Base-by-base conservation (phyloP, 2,888 invertebrate genomes). In the Ectropis crepuscularia region DNA sequence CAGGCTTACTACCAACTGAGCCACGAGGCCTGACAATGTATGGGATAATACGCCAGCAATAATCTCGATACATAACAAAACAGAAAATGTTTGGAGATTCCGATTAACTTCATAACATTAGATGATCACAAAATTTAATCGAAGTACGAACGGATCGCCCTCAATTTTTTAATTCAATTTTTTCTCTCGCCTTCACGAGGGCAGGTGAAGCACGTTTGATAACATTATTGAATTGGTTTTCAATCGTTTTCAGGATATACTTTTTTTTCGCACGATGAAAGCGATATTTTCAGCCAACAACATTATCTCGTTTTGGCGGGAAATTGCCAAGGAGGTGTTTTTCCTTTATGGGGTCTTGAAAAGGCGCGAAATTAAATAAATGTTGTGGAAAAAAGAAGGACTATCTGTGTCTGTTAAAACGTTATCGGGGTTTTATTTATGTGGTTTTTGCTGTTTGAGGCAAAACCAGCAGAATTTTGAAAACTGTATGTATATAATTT, bases 161-260 rank as follows among this genome's bases (percentile, higher is more conserved):
- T 1, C 16, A 28, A 36, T 36, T 9, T 48, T 36, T 48, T 48
- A 36, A 48, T 48, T n/a, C 36, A 48, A 6, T 48, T 48, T 48
- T 28, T 28, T 28, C 16, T 28, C 16, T 28, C 16, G 6, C 10
- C 36, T n/a, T 6, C 59, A 53, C 42, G 16, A 16, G 16, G 16
- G 36, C 47, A 37, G 45, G 53, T 43, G 49, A 57, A 47, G 48
- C 58, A 61, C 62, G 68, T 68, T 72, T 74, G 63, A 65, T 59
- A 68, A 61, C 65, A 69, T 75, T 75, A 79, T 79, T 74, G 70
- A 75, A 73, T 80, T 79, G 70, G 61, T 73, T 75, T 79, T 75
- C 79, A 77, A 79, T 80, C 79, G 77, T 78, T 65, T 67, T 61
- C 60, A 38, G 62, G 68, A 73, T 73, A 76, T 77, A 72, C 68